phyloP scores from a whole-genome alignment of 2,113 vertebrate genomes.

The Hipposideros armiger region DNA sequence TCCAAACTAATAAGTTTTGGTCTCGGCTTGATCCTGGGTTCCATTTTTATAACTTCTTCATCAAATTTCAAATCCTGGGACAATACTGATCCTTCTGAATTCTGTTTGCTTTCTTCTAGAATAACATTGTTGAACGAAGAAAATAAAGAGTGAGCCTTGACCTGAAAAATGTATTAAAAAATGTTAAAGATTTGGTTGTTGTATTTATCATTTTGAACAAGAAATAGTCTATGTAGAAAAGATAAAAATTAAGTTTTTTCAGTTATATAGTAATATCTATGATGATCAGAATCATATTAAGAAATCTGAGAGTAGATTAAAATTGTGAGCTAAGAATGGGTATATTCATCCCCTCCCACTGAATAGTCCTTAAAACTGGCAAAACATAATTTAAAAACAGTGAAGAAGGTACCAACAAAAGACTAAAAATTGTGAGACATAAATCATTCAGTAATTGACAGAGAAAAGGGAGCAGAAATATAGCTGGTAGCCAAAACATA shows the following conservation, averaged over 20 bases:
- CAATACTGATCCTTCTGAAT: constrained; percentile 70
- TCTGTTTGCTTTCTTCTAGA: constrained; percentile 80
- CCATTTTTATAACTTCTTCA: constrained; percentile 88
- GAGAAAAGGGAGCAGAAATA: constrained; percentile 23
- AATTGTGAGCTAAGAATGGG: background rate
- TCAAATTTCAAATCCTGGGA: constrained; percentile 84
- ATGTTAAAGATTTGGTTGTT: constrained; percentile 56
- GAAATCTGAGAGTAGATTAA: constrained; percentile 15
- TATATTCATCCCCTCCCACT: background rate
- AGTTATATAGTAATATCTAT: background rate
- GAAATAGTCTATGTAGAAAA: constrained; percentile 24
- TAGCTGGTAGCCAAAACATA: constrained; percentile 18
- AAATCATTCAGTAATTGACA: background rate
- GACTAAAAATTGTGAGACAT: constrained; percentile 7
- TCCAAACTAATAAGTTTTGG: constrained; percentile 89
- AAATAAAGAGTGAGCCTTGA: constrained; percentile 79
- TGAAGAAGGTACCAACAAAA: background rate
- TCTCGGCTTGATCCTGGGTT: constrained; percentile 87
- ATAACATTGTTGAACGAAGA: constrained; percentile 73
- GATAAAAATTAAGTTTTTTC: constrained; percentile 30
- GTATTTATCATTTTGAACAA: constrained; percentile 66
- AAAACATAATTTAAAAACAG: constrained; percentile 20
- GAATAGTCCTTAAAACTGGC: constrained; percentile 45
- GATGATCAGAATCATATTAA: constrained; percentile 27
- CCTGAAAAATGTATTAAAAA: constrained; percentile 75